phyloP scores from a whole-genome alignment of 1,140 invertebrate genomes.

The Pomacea maculata region DNA sequence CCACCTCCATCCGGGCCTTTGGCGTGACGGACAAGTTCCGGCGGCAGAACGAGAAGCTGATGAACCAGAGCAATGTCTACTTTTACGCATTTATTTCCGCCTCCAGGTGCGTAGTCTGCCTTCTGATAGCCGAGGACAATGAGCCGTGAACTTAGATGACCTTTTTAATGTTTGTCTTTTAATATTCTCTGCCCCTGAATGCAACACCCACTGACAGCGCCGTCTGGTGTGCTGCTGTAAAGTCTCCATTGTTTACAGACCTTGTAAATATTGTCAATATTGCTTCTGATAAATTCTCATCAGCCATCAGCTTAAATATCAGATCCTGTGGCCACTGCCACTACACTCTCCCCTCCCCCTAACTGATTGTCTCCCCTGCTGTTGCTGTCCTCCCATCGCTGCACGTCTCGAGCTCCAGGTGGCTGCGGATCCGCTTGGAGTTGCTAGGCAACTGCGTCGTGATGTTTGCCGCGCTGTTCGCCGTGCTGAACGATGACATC shows the following conservation, averaged over 20 bases:
- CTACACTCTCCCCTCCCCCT: too few relatives aligned
- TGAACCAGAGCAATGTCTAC: slow-evolving; percentile 48
- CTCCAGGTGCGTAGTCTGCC: slow-evolving; percentile 35
- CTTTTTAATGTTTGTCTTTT: neutral
- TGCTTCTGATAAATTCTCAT: too few relatives aligned
- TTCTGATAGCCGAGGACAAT: neutral
- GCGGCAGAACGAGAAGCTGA: slow-evolving; percentile 56
- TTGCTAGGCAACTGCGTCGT: slow-evolving; percentile 73
- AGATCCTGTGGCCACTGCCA: too few relatives aligned
- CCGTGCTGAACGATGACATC: slow-evolving; percentile 57
- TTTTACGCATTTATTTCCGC: slow-evolving; percentile 41
- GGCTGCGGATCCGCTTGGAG: slow-evolving; percentile 90
- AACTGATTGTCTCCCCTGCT: too few relatives aligned
- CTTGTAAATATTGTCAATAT: too few relatives aligned
- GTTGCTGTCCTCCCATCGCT: neutral
- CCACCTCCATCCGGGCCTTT: slow-evolving; percentile 69
- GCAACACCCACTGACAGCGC: too few relatives aligned
- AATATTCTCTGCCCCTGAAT: too few relatives aligned
- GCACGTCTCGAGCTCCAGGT: slow-evolving; percentile 68
- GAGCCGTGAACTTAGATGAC: neutral
- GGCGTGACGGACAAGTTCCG: slow-evolving; percentile 65
- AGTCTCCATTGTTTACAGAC: neutral
- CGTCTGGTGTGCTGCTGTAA: neutral
- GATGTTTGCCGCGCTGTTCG: slow-evolving; percentile 68
- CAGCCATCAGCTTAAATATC: too few relatives aligned